phyloP scores from a whole-genome alignment of 2,888 invertebrate genomes.

The Zhuqinia jingwanae region DNA sequence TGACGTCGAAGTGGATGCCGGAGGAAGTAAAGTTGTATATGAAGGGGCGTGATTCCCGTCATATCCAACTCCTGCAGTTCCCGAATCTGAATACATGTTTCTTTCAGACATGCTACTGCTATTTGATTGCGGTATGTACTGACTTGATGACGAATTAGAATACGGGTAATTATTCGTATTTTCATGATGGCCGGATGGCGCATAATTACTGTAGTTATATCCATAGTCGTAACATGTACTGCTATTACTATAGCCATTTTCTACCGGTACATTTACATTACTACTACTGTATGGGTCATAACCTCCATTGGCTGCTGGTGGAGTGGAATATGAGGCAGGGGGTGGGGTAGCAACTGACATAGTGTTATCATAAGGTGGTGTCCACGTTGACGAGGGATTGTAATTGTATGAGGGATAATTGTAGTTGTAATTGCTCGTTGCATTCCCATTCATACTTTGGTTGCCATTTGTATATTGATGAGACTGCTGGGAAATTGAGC shows the following conservation, averaged over 20 bases:
- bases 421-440: constrained; percentile 21
- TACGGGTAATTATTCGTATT: neutral
- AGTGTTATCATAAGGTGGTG: neutral
- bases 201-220: constrained; percentile 7
- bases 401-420: constrained; percentile 23
- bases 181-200: neutral
- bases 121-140: neutral
- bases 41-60: neutral
- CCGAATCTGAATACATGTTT: constrained; percentile 1
- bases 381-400: neutral
- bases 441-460: neutral
- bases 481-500: neutral
- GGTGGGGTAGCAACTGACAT: neutral
- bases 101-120: neutral
- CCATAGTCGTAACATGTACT: constrained; percentile 13
- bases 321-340: neutral
- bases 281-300: neutral
- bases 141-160: neutral
- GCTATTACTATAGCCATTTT: neutral
- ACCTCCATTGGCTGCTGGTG: constrained; percentile 1
- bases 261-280: neutral
- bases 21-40: constrained; percentile 21
- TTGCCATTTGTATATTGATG: neutral
- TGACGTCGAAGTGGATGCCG: neutral
- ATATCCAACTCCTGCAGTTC: neutral